A percentile compares a stretch with the other conserved stretches of the same genome.
Evolutionary conservation across 1,140 invertebrate genomes (phyloP).

Genomic region (Hydropsyche tenuis): DNA sequence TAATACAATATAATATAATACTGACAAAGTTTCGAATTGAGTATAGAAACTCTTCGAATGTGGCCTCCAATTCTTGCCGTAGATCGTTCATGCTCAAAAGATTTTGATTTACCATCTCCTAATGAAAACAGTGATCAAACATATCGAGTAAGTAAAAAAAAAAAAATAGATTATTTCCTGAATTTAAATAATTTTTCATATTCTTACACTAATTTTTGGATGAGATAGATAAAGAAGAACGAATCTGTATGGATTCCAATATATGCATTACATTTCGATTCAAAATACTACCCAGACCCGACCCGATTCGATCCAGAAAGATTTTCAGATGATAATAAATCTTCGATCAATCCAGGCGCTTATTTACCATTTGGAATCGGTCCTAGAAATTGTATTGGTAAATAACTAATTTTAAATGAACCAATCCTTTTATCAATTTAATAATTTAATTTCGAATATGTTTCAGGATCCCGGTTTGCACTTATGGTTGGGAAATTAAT

Average conservation of each 20-base stretch:
- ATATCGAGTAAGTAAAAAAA: not conserved
- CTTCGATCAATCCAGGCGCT: not conserved
- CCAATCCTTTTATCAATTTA: not conserved
- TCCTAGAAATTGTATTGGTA: constrained; percentile 24
- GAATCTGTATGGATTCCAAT: not conserved
- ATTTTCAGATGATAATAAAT: constrained; percentile 24
- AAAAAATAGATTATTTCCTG: no score
- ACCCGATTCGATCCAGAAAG: constrained; percentile 9
- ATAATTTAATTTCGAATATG: not conserved
- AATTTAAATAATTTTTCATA: no score
- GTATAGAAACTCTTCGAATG: constrained; percentile 65
- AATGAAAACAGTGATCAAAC: not conserved
- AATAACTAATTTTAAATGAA: not conserved
- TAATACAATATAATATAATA: no score
- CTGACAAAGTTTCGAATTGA: no score
- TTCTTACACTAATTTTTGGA: no score
- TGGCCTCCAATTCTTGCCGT: constrained; percentile 61
- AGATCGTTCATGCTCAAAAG: constrained; percentile 62
- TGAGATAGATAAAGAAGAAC: not conserved
- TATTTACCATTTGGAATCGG: constrained; percentile 25
- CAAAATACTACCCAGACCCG: constrained; percentile 7
- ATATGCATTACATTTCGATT: not conserved
- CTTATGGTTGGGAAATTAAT: constrained; percentile 3
- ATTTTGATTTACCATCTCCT: constrained; percentile 52
- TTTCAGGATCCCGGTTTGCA: constrained; percentile 14